Evolutionary conservation across 2,797 vertebrate genomes (phyloP), one percentile per base, ranked within the genome.

Genomic region (Pangasius sanitwongsei): DNA sequence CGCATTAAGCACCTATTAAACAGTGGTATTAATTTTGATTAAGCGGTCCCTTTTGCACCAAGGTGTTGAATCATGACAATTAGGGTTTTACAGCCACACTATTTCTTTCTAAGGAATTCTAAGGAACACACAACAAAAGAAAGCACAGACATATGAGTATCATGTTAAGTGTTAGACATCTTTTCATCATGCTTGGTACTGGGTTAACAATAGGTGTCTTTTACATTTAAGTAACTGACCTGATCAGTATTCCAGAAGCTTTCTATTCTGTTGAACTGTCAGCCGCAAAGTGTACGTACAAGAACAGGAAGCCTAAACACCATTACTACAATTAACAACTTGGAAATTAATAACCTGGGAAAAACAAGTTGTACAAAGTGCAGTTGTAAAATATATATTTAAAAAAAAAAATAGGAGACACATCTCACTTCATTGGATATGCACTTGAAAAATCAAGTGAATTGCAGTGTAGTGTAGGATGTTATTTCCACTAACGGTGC

Each of bases 21-120:
- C 65, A 87, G 78, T 12, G 37, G 55, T 70, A 89, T 95, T 94
- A 93, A 94, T 95, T 94, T 95, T 94, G 93, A 95, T 95, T 94
- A 92, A 94, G 94, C 93, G 93, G 94, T 94, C 94, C 94, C 92
- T 93, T 93, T 91, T 87, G 87, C 94, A 95, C 94, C 93, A 94
- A 95, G 93, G 93, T 91, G 93, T 94, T 94, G 93, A 95, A 96
- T 96, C 95, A 95, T 91, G 94, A 93, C 91, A 93, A 94, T 95
- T 94, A 44, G 69, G 20, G 89, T 86, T 93, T 91, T 75, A 86
- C 92, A 92, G 93, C 90, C 92, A 89, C 57, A 41, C 88, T 88
- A 90, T 93, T 92, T 93, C 91, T 92, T 91, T 93, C 86, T 63
- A 63, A 44, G 23, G 16, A 28, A 59, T 80, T 80, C 15, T 89